Evolutionary conservation across 1,140 invertebrate species (phyloP).

Genomic region (Argopecten irradians): DNA sequence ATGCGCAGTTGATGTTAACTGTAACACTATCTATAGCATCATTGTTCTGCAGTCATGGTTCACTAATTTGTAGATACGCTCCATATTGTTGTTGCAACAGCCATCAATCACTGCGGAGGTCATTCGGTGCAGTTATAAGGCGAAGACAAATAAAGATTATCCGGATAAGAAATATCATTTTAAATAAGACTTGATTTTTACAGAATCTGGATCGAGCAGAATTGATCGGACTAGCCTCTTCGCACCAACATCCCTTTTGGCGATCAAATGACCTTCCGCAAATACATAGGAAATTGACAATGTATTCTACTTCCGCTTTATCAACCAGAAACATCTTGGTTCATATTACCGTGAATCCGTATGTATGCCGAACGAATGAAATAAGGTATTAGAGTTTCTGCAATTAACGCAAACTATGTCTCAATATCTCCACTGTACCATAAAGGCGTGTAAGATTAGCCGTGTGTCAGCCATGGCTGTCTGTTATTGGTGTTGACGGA

Average conservation of each 20-base stretch:
- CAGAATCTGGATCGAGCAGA: background rate
- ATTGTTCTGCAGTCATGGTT: background rate
- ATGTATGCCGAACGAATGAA: background rate
- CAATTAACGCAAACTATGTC: background rate
- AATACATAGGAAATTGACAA: background rate
- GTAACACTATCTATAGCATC: background rate
- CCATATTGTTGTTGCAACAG: background rate
- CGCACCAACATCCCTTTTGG: background rate
- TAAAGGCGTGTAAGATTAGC: background rate
- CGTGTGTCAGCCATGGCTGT: background rate
- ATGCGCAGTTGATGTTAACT: background rate
- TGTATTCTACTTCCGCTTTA: constrained; percentile 1
- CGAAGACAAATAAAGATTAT: background rate
- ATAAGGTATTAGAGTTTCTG: background rate
- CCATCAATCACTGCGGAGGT: background rate
- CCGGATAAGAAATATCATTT: background rate
- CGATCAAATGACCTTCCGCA: background rate
- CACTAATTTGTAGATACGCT: too few species aligned
- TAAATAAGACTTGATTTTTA: background rate
- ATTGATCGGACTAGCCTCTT: background rate
- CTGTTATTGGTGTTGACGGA: background rate
- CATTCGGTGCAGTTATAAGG: background rate
- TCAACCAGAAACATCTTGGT: constrained; percentile 20
- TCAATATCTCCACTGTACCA: background rate
- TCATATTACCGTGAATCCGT: background rate